These are phyloP conservation scores for Pterocles burchelli DNA, from an alignment of 2,113 vertebrate genomes.

Conservation along the genomic window DNA sequence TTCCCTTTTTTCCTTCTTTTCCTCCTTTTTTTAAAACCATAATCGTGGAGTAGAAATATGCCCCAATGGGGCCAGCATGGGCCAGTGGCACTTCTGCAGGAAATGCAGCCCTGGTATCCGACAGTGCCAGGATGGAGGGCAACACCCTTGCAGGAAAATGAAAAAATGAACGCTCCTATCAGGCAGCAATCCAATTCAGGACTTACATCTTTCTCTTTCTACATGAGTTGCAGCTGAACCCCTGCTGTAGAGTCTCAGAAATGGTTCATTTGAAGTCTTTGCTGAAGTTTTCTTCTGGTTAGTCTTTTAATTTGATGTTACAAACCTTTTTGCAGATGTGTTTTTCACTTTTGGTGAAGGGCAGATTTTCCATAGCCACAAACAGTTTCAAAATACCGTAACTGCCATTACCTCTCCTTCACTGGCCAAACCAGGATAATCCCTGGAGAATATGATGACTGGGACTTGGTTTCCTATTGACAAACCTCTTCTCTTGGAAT, in stretches of 20 bases:
- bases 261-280: neutral
- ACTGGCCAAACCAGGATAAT: neutral
- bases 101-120: no score
- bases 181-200: rapidly evolving
- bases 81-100: no score
- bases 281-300: neutral
- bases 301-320: neutral
- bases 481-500: neutral
- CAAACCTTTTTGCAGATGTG: neutral
- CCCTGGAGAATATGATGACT: neutral
- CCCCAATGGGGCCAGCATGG: no score
- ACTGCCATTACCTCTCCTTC: neutral
- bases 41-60: rapidly evolving
- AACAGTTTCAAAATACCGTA: neutral
- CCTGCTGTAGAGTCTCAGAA: neutral
- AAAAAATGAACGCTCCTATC: no score
- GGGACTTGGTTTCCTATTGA: neutral
- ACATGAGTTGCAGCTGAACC: rapidly evolving
- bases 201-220: neutral
- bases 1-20: no score
- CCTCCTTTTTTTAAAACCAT: no score
- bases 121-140: no score
- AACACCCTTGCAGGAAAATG: no score
- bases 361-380: no score
- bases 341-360: no score